Base-by-base conservation (phyloP, 2,888 invertebrate genomes). In the Acanthosepion pharaonis region DNA sequence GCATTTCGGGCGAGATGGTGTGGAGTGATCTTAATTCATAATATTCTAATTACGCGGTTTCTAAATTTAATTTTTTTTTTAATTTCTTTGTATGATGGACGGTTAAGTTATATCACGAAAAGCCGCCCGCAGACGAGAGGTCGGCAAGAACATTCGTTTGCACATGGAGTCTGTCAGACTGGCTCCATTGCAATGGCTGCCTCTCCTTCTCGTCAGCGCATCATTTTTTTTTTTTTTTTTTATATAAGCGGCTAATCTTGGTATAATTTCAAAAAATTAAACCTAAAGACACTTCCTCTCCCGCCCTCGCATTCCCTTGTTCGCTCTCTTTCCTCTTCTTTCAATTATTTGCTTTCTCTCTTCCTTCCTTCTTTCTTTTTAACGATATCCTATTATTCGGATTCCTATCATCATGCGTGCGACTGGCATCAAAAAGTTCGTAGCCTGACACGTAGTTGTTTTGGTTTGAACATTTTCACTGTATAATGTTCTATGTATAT, bases 131-230 rank as follows among this genome's bases (percentile, higher is more conserved):
- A 11, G n/a, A n/a, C 9, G 23, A 23, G 78, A 78, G 78, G n/a
- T 78, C 78, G n/a, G 3, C n/a, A 15, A 78, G 78, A 78, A n/a
- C 78, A 78, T n/a, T 78, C n/a, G 55, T 23, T 20, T 55, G 55
- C 55, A 55, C 55, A 78, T 78, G 78, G 78, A 78, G 78, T n/a
- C 78, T 78, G 78, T 78, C 78, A n/a, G 78, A 78, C 78, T 78
- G 78, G 78, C 78, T 78, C 78, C 78, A 78, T 78, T n/a, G n/a
- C 9, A 78, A 78, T 20, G 9, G 78, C 78, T 78, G 28, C n/a
- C 78, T 28, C 28, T 78, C 28, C n/a, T n/a, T 78, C n/a, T 78
- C 64, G 25, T 23, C 20, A 55, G 55, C 23, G 20, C 55, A 55
- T 55, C 55, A 55, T 55, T 23, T 55, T 55, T n/a, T n/a, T n/a